Percentiles rank a stretch among this genome's conserved stretches.
Evolutionary conservation across 2,888 invertebrate genomes (phyloP).

Genomic region (Pseudoips prasinana): DNA sequence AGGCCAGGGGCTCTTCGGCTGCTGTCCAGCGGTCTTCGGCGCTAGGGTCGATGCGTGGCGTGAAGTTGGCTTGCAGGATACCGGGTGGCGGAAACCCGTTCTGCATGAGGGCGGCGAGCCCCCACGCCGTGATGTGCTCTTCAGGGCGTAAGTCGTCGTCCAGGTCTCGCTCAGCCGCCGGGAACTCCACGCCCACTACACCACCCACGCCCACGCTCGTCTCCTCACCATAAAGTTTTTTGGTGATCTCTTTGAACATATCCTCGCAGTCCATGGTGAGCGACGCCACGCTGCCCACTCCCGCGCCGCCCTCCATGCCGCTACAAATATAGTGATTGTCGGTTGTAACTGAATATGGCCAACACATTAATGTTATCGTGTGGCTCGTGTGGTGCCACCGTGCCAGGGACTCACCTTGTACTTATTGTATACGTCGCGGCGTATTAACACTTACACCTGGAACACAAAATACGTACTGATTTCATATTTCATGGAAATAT

Average conservation of each 20-base stretch:
- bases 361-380: too few relatives aligned
- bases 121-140: constrained; percentile 88
- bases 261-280: constrained; percentile 89
- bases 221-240: constrained; percentile 95
- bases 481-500: too few relatives aligned
- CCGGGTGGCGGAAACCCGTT: constrained; percentile 86
- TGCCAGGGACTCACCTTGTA: neutral
- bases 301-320: constrained; percentile 78
- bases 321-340: constrained; percentile 2
- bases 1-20: constrained; percentile 86
- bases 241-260: constrained; percentile 95
- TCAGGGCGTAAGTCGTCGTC: constrained; percentile 84
- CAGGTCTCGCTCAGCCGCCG: constrained; percentile 73
- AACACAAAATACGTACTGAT: too few relatives aligned
- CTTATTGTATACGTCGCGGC: too few relatives aligned
- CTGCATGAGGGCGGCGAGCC: constrained; percentile 89
- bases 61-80: constrained; percentile 83
- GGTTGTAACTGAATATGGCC: too few relatives aligned
- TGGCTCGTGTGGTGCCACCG: neutral
- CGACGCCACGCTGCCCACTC: constrained; percentile 69
- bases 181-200: constrained; percentile 72
- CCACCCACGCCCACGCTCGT: constrained; percentile 55
- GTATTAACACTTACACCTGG: too few relatives aligned
- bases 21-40: constrained; percentile 85
- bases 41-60: constrained; percentile 71